Conservation (phyloP, 2,113 vertebrate species). For the Scomber japonicus region DNA sequence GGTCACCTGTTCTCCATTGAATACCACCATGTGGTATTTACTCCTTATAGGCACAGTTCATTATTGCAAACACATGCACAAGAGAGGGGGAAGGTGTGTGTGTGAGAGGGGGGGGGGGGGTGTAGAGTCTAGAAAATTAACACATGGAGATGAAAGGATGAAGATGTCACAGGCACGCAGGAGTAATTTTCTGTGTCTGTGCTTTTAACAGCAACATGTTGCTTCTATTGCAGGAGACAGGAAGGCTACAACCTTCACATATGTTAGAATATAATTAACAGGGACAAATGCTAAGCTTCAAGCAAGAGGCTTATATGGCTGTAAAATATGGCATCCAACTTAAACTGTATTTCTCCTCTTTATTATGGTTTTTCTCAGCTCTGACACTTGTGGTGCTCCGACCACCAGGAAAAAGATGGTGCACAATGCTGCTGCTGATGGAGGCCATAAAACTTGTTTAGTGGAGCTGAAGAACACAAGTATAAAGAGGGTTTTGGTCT, state of each 20-base stretch:
- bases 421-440: neutral
- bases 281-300: constrained; percentile 6
- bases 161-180: constrained; percentile 17
- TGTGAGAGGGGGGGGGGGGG: neutral
- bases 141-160: constrained; percentile 43
- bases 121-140: constrained; percentile 23
- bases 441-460: neutral
- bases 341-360: neutral
- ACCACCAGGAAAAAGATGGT: neutral
- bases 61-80: constrained; percentile 69
- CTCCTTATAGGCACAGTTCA: constrained; percentile 25
- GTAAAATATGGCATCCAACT: constrained; percentile 9
- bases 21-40: constrained; percentile 28
- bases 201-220: constrained; percentile 6
- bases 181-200: constrained; percentile 8
- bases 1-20: constrained; percentile 57
- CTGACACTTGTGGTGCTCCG: neutral
- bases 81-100: neutral
- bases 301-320: neutral
- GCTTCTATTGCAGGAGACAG: constrained; percentile 19
- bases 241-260: constrained; percentile 15
- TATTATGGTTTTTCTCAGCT: neutral
- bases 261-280: constrained; percentile 9
- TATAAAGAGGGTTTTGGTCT: too few species aligned
- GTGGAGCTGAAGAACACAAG: too few species aligned